Base-by-base conservation (phyloP, 2,113 vertebrate genomes). In the Astur gentilis region DNA sequence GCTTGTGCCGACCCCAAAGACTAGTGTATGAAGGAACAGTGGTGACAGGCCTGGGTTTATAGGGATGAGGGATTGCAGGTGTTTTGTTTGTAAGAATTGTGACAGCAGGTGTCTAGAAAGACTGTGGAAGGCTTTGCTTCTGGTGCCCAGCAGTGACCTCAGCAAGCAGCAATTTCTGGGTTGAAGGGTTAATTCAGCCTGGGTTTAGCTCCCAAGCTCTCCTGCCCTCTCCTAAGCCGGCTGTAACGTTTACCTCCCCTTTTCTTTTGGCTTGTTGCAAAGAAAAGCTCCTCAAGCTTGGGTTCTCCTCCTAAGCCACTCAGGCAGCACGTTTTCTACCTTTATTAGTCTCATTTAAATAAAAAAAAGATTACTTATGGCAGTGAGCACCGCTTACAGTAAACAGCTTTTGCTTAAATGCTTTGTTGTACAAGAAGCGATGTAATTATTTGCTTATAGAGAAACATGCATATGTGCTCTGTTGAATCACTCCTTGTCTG, bases 351-450 rank as follows among this genome's bases (percentile, higher is more conserved):
- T 80, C 12, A 85, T 94, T 84, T 91, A 96, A 75, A 64, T 85
- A 54, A 88, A n/a, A 64, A 85, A 67, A 83, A 72, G 12, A 76
- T 95, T 81, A 81, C 42, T 91, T 6, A 9, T 85, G 77, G 78
- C 69, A 76, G 49, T 72, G 22, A 89, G 83, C 34, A 83, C 22
- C 65, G 61, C 13, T 82, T 87, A 89, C 32, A 69, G 65, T 82
- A 84, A 92, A 95, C 52, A 85, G 77, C 47, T 92, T 96, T 91
- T 95, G 52, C 57, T 82, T 87, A 60, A 91, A 81, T 90, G 72
- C 90, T 87, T 95, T 95, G 72, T 89, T 94, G 92, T 91, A 72
- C 57, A 82, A 81, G 86, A 88, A 87, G 34, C 4, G 3, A 29
- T 0, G 1, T 87, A 82, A 89, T 87, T 87, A 82, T 84, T 91